Evolutionary conservation across 2,888 invertebrate species (phyloP), one percentile per base, ranked within the genome.

Genomic region (Xestia xanthographa): DNA sequence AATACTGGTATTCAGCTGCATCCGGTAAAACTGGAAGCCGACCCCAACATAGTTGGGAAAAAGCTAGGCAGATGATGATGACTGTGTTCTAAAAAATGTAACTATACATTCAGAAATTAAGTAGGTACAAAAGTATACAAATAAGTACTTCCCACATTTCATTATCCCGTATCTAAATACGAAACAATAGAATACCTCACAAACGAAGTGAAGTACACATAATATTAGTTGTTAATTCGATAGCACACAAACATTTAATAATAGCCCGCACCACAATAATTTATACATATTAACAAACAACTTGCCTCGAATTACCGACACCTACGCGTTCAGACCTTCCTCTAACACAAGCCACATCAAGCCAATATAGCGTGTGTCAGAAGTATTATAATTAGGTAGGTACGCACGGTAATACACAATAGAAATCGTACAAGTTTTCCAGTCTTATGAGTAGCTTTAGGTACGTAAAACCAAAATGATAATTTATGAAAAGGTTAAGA

Each of bases 381-480:
- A 80, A n/a, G 14, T 11, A 50, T 50, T 74, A 60, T 53, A 38
- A 80, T n/a, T 34, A 79, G 17, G 14, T 62, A 79, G 20, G 20
- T 62, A 53, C n/a, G 63, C 29, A 43, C 34, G 22, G 48, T 67
- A 34, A 20, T 20, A 60, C 63, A 73, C 43, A 53, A 34, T 62
- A 29, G 41, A 12, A 14, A 38, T 20, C 14, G 22, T 50, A 50
- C 22, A 53, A 53, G n/a, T n/a, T 12, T n/a, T 53, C n/a, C n/a
- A 66, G 29, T 66, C 22, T 29, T 22, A n/a, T n/a, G 22, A 48
- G n/a, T 22, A n/a, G 34, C 9, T 67, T n/a, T 50, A 3, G 17
- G n/a, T 38, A n/a, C 5, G 50, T 38, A 26, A 20, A 26, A 22
- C 29, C 17, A 17, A 65, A 22, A 43, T 5, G 3, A 5, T 48